A percentile compares a stretch with the other conserved stretches of the same genome.
phyloP scores from a whole-genome alignment of 2,888 invertebrate genomes.

The Linnaemya tessellans region DNA sequence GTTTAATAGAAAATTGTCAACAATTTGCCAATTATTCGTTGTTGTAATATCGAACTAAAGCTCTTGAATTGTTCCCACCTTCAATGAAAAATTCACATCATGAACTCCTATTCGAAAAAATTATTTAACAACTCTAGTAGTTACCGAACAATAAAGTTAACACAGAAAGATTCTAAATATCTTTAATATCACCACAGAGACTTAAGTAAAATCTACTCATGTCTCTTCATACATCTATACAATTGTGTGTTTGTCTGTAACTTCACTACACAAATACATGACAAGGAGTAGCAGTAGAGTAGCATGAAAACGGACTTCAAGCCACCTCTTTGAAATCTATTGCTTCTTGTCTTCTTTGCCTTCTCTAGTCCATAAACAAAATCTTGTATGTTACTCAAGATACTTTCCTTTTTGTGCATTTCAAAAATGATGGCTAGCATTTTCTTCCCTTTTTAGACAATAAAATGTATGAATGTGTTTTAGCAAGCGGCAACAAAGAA shows the following conservation, averaged over 20 bases:
- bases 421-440: neutral
- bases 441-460: neutral
- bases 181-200: slow-evolving; percentile 68
- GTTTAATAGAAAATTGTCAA: too few relatives aligned
- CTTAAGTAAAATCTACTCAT: slow-evolving; percentile 47
- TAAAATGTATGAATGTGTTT: neutral
- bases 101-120: too few relatives aligned
- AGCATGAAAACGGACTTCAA: neutral
- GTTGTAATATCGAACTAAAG: too few relatives aligned
- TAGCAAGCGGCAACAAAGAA: neutral
- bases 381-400: neutral
- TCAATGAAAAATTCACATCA: too few relatives aligned
- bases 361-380: neutral
- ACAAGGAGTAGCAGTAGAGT: neutral
- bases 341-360: too few relatives aligned
- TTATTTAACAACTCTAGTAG: too few relatives aligned
- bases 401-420: neutral
- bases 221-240: slow-evolving; percentile 10
- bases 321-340: neutral
- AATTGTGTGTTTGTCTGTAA: neutral
- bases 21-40: too few relatives aligned
- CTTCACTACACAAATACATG: neutral
- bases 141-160: slow-evolving; percentile 28
- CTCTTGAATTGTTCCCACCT: too few relatives aligned
- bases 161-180: slow-evolving; percentile 49